phyloP scores from a whole-genome alignment of 2,797 vertebrate genomes.

The Tenualosa thibaudeaui region DNA sequence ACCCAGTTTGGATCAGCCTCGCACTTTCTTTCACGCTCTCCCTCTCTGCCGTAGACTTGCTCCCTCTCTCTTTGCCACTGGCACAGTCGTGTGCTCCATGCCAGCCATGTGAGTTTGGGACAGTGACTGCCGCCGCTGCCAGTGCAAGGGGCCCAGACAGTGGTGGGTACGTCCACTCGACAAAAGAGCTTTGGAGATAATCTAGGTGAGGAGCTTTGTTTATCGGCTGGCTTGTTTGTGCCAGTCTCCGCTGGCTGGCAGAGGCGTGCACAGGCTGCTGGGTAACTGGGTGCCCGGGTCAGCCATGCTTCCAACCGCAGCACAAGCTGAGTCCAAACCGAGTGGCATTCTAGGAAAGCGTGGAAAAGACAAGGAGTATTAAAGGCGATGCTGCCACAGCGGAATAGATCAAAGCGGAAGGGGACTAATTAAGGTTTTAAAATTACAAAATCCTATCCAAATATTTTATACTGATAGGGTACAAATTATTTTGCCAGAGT shows the following conservation, averaged over 20 bases:
- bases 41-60: constrained; percentile 52
- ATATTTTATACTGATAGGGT: background rate
- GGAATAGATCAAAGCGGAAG: background rate
- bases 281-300: constrained; percentile 7
- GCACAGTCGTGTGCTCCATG: constrained; percentile 14
- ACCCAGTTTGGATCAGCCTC: constrained; percentile 59
- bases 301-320: background rate
- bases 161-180: constrained; percentile 19
- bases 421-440: background rate
- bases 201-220: constrained; percentile 39
- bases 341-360: constrained; percentile 19
- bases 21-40: constrained; percentile 8
- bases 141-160: constrained; percentile 28
- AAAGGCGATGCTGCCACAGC: background rate
- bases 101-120: background rate
- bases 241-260: constrained; percentile 29
- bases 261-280: background rate
- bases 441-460: background rate
- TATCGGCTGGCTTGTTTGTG: constrained; percentile 37
- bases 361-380: constrained; percentile 11
- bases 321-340: background rate
- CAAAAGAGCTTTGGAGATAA: constrained; percentile 45
- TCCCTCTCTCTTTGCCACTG: constrained; percentile 13
- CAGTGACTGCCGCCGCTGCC: background rate
- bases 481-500: background rate